Percentiles rank a stretch among this genome's conserved stretches.
phyloP scores from a whole-genome alignment of 2,113 vertebrate genomes.

The Poecilia latipinna region DNA sequence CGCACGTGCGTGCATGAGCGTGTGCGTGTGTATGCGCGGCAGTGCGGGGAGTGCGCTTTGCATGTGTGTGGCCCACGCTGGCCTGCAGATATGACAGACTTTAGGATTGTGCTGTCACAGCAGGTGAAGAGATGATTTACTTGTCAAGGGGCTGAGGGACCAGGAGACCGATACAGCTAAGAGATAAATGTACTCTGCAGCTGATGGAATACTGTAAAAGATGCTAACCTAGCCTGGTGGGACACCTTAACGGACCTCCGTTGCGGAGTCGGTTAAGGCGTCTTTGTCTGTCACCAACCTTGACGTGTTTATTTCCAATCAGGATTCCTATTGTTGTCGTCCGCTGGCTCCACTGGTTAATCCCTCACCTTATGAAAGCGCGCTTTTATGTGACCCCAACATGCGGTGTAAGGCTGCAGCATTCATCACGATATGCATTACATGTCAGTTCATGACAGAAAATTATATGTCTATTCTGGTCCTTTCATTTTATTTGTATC shows the following conservation, averaged over 20 bases:
- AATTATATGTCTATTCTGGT: background rate
- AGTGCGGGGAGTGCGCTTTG: background rate
- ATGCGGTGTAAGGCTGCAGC: slow-evolving; percentile 21
- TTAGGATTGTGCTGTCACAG: slow-evolving; percentile 69
- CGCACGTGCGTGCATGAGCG: background rate
- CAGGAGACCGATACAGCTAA: slow-evolving; percentile 51
- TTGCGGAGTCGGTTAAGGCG: slow-evolving; percentile 19
- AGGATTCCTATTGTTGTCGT: slow-evolving; percentile 27
- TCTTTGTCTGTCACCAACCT: slow-evolving; percentile 13
- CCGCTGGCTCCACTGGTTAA: background rate
- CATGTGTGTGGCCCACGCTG: slow-evolving; percentile 52
- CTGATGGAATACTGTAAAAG: slow-evolving; percentile 56
- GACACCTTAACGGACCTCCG: slow-evolving; percentile 11
- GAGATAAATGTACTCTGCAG: slow-evolving; percentile 61
- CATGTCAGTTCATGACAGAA: background rate
- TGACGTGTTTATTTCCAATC: slow-evolving; percentile 25
- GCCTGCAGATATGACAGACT: slow-evolving; percentile 61
- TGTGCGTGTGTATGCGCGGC: background rate
- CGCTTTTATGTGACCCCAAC: background rate
- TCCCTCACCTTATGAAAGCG: background rate
- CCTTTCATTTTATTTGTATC: background rate
- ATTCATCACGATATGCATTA: background rate
- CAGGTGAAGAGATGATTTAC: slow-evolving; percentile 70
- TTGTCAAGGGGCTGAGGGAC: slow-evolving; percentile 67
- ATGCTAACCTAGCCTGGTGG: slow-evolving; percentile 32